Conservation (phyloP, 2,113 vertebrate species). For the Sinocyclocheilus anophthalmus region DNA sequence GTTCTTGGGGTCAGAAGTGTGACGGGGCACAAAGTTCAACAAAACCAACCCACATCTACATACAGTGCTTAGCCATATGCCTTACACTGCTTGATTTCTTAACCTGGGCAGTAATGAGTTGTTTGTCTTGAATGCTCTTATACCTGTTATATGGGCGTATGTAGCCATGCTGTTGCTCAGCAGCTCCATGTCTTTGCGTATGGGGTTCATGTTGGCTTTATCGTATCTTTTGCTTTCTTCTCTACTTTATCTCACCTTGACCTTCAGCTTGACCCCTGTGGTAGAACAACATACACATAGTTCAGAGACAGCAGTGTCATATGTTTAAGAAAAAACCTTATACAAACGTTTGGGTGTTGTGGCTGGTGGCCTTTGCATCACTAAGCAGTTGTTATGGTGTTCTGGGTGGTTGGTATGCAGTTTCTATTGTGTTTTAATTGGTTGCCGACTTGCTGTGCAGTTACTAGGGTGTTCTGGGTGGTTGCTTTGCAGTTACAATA, state of each 20-base stretch:
- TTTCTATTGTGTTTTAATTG: too few species aligned
- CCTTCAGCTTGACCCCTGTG: not conserved
- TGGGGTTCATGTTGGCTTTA: slow-evolving; percentile 77
- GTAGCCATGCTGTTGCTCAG: slow-evolving; percentile 95
- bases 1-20: not conserved
- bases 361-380: too few species aligned
- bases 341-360: too few species aligned
- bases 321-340: not conserved
- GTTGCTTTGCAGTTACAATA: too few species aligned
- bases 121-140: slow-evolving; percentile 26
- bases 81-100: not conserved
- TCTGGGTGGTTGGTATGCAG: too few species aligned
- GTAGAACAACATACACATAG: not conserved
- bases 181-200: slow-evolving; percentile 88
- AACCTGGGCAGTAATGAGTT: not conserved
- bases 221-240: slow-evolving; percentile 19
- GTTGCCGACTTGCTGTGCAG: too few species aligned
- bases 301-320: not conserved
- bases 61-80: not conserved
- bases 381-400: too few species aligned
- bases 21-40: not conserved
- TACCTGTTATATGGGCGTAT: slow-evolving; percentile 89
- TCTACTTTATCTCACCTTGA: not conserved
- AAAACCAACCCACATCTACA: not conserved
- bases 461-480: too few species aligned